Evolutionary conservation across 2,888 invertebrate species (phyloP), one percentile per base, ranked within the genome.

Genomic region (Ornithoptera priamus): DNA sequence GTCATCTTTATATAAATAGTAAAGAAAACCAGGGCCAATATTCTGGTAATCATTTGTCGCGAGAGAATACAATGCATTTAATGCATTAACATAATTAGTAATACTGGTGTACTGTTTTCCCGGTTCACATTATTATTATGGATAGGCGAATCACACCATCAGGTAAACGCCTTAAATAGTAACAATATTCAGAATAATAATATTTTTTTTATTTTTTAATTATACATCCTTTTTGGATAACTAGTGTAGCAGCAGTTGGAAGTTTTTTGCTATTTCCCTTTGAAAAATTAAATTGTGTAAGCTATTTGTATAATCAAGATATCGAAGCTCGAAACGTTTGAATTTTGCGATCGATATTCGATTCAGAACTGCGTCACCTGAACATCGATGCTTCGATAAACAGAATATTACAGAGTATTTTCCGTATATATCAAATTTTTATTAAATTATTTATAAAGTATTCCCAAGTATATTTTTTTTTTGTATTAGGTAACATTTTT

Each of bases 371-470:
- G 20, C 30, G 22, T 36, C 39, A 60, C 68, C 63, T 63, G 65
- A 62, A 22, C 46, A 18, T 7, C 61, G 46, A 30, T 20, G 58
- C 24, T 58, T 62, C 58, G 58, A 62, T 69, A 62, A 65, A 62
- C 36, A 62, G 66, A 66, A 66, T 62, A 36, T 66, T 58, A 53
- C 62, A 24, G 50, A 66, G 58, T 58, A 53, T 58, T 64, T 66
- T 62, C n/a, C 46, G 59, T 68, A 53, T 53, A 69, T 39, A 69
- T 65, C 58, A 20, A 67, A 72, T 61, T 69, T 69, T 71, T 30
- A 30, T 3, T 3, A 30, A 3, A 3, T 30, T 30, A 30, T 30
- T 30, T 30, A 3, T 4, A 30, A 3, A 30, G 30, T 30, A 30
- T 4, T 30, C 30, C 30, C 30, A 30, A 30, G 30, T 30, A 24